These are phyloP conservation scores for Xenops minutus DNA, from an alignment of 2,797 vertebrate genomes.

Conservation along the genomic window DNA sequence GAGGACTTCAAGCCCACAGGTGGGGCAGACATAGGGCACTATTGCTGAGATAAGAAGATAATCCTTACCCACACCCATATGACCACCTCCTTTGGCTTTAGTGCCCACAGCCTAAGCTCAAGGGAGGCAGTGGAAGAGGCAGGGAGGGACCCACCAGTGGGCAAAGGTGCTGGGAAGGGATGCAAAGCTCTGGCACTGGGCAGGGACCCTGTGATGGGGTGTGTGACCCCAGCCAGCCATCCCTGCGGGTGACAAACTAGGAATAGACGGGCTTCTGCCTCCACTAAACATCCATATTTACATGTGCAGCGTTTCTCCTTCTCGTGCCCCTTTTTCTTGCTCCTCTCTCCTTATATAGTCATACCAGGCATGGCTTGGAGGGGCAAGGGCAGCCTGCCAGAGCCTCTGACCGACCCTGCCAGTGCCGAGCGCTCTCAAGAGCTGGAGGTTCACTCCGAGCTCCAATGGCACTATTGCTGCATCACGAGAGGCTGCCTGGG, in stretches of 20 bases:
- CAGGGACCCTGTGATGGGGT: background rate
- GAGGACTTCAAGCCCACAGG: too few relatives aligned
- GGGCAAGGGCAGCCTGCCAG: constrained; percentile 24
- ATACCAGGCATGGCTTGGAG: background rate
- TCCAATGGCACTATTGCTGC: background rate
- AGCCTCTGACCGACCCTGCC: constrained; percentile 1
- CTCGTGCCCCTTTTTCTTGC: background rate
- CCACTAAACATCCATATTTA: background rate
- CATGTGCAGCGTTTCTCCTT: background rate
- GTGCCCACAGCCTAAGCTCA: too few relatives aligned
- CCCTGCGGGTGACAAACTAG: fast-evolving
- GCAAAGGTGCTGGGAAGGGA: background rate
- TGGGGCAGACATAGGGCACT: background rate
- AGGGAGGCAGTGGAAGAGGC: background rate
- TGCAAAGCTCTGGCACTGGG: background rate
- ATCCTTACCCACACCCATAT: background rate
- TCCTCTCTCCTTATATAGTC: constrained; percentile 50
- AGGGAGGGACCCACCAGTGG: background rate
- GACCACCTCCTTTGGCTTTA: background rate
- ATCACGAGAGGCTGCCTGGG: background rate
- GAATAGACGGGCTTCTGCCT: background rate
- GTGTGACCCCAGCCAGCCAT: background rate
- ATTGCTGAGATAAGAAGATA: background rate
- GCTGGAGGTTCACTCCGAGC: background rate
- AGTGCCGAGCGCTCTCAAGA: background rate